Percentiles rank a stretch among this genome's conserved stretches.
These are phyloP conservation scores for Lithophane leautieri DNA, from an alignment of 2,888 invertebrate genomes.

Conservation along the genomic window DNA sequence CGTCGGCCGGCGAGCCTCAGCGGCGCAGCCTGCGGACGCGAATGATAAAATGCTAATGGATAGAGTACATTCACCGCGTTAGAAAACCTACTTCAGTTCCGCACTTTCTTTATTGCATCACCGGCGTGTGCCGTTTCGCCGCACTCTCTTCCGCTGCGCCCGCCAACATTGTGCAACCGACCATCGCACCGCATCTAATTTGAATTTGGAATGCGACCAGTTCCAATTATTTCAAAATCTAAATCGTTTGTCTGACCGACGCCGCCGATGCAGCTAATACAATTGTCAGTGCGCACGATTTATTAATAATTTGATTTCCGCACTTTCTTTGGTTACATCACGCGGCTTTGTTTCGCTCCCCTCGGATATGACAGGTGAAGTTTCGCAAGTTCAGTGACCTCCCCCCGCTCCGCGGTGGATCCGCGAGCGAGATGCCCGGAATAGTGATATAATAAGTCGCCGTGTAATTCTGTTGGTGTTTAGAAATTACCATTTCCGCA, in stretches of 20 bases:
- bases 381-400: conserved; percentile 89
- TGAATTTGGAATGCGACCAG: conserved; percentile 77
- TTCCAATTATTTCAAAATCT: conserved; percentile 80
- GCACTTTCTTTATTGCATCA: conserved; percentile 90
- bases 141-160: conserved; percentile 87
- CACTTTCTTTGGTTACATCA: conserved; percentile 85
- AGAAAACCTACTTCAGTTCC: conserved; percentile 89
- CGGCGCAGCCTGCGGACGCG: conserved; percentile 77
- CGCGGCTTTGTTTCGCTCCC: conserved; percentile 75
- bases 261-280: conserved; percentile 54
- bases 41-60: conserved; percentile 87
- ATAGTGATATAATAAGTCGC: conserved; percentile 84
- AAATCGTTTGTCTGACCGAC: conserved; percentile 67
- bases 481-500: conserved; percentile 87
- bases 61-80: conserved; percentile 89
- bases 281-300: conserved; percentile 65
- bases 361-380: conserved; percentile 83
- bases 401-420: conserved; percentile 78
- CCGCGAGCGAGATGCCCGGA: conserved; percentile 80
- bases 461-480: conserved; percentile 79
- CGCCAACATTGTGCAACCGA: conserved; percentile 81
- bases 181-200: conserved; percentile 72
- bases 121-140: conserved; percentile 84
- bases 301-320: conserved; percentile 73
- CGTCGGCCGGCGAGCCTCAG: conserved; percentile 81